These are phyloP conservation scores for Atrichornis clamosus DNA, from an alignment of 2,113 vertebrate species.

Conservation along the genomic window DNA sequence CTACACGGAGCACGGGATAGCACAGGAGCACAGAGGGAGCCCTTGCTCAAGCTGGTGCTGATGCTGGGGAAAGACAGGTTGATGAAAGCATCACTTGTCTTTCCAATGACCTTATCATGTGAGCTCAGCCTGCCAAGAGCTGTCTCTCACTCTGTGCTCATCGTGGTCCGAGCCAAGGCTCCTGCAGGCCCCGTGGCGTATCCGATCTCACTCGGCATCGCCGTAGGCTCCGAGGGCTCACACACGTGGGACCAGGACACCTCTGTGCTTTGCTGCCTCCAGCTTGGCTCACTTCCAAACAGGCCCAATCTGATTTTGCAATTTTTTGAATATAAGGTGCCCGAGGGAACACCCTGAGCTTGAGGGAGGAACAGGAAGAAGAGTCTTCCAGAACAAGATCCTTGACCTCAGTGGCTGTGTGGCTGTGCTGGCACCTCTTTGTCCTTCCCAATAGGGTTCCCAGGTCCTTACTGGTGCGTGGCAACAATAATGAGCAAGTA, in stretches of 20 bases:
- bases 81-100: slow-evolving; percentile 38
- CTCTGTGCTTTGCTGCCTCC: background rate
- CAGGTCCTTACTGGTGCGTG: background rate
- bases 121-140: slow-evolving; percentile 37
- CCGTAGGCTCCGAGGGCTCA: background rate
- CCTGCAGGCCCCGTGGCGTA: background rate
- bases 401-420: background rate
- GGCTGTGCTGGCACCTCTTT: background rate
- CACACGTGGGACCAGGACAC: background rate
- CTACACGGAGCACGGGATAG: fast-evolving
- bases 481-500: background rate
- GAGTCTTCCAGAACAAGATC: background rate
- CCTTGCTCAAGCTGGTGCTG: background rate
- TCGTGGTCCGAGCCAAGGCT: background rate
- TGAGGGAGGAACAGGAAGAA: background rate
- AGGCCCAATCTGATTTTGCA: background rate
- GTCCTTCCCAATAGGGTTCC: background rate
- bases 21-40: background rate
- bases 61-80: background rate
- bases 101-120: slow-evolving; percentile 22
- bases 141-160: background rate
- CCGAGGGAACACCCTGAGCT: background rate
- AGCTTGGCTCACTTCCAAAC: background rate
- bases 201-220: fast-evolving
- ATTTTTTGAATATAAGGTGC: background rate